Conservation (phyloP, 1,140 invertebrate species). For the Colletes latitarsis region DNA sequence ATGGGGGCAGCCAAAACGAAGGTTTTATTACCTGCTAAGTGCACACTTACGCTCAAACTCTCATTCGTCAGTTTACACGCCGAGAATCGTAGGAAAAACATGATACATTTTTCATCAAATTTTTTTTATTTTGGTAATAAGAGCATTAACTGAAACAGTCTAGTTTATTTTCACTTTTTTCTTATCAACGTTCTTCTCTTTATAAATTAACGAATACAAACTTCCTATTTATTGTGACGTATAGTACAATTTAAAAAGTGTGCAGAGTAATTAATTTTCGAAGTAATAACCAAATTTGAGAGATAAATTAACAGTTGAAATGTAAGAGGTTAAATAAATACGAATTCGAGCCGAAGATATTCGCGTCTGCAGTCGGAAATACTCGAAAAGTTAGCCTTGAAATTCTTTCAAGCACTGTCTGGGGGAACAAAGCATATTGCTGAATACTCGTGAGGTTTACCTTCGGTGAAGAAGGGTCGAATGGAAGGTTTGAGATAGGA, state of each 20-base stretch:
- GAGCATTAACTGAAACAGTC: too few relatives aligned
- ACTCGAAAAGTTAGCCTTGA: constrained; percentile 19
- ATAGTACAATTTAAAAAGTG: too few relatives aligned
- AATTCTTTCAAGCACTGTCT: constrained; percentile 6
- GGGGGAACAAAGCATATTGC: constrained; percentile 3
- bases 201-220: too few relatives aligned
- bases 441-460: constrained; percentile 9
- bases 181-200: too few relatives aligned
- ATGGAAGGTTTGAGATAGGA: constrained; percentile 12
- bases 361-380: not conserved
- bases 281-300: too few relatives aligned
- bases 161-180: too few relatives aligned
- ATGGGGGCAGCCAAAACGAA: constrained; percentile 9
- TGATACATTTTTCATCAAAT: not conserved
- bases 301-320: too few relatives aligned
- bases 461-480: not conserved
- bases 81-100: not conserved
- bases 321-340: not conserved
- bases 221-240: too few relatives aligned
- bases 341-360: not conserved
- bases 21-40: constrained; percentile 19
- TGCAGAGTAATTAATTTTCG: too few relatives aligned
- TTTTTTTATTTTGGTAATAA: not conserved
- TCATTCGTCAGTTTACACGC: not conserved
- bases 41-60: not conserved